Evolutionary conservation across 1,140 invertebrate genomes (phyloP), one percentile per base, ranked within the genome.

Genomic region (Archegozetes longisetosus): DNA sequence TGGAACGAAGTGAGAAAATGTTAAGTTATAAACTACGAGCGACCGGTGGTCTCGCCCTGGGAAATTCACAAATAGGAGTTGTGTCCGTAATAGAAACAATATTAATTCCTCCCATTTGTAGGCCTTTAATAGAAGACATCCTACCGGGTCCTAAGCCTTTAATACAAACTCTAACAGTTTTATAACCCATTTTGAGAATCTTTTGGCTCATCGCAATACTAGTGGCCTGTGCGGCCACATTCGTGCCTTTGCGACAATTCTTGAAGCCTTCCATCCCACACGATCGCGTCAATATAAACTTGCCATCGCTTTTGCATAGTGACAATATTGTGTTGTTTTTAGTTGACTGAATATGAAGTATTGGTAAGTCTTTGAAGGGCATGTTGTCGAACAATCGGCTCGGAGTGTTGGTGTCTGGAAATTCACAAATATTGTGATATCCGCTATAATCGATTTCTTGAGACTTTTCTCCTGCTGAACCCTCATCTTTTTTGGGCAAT

Each of bases 201-300:
- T 82, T 79, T 57, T 86, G 67, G 2, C 80, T 79, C 78, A 90
- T 73, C 61, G 76, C 81, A 32, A 91, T 79, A 22, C 85, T 91
- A 55, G 90, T 88, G 32, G 90, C 85, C 74, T 97, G 92, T 17
- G 89, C 92, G 50, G 92, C 93, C 67, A 96, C 83, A 71, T 92
- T 95, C 9, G 92, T 96, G 61, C 90, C 91, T 75, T 96, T 96
- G 64, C 83, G 83, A 2, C 88, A 82, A 74, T 94, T 88, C 72
- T 92, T 94, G 69, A 91, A 97, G 25, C 93, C 93, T 73, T 96
- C 91, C 61, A 84, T 78, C 20, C 90, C 65, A 61, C 65, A 66
- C n/a, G 65, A 57, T 55, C 61, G 26, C 22, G 20, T 46, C 29
- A 46, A 40, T 22, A 65, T 58, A n/a, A 51, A 23, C 4, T 67